Base-by-base conservation (phyloP, 1,140 invertebrate species). In the Drosophila mojavensis region DNA sequence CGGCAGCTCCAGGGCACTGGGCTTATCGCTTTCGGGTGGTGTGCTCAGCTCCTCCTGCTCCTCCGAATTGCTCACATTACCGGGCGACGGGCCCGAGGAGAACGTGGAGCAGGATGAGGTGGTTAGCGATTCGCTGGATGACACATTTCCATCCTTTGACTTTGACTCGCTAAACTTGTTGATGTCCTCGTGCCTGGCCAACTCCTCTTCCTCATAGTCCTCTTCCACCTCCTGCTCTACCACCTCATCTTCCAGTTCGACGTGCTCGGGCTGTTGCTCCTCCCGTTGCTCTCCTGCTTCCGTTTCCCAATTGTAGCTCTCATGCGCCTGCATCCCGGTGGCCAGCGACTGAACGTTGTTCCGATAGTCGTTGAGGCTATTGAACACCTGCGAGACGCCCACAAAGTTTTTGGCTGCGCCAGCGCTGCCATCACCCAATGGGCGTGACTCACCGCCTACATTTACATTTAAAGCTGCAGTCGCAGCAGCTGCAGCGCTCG, bases 331-430 rank as follows among this genome's bases (percentile, higher is more conserved):
- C 36, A 65, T 15, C 5, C 26, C 51, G 15, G 50, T 55, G 36
- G 48, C 84, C 58, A 91, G 56, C 0, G 83, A 90, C 56, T 93
- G 92, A 48, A 93, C 93, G 66, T 93, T 92, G 75, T 94, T 94
- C 36, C 94, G 93, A 78, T 94, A 95, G 30, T 95, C 94, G 50
- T 94, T 94, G n/a, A 95, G 91, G 79, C 94, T 95, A 72, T 93
- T 94, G 76, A 95, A 95, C 26, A 95, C 94, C 84, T 95, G 91
- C 9, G 91, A 92, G 62, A 92, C 91, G 43, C 73, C 90, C 58
- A 92, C 85, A 75, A 92, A 91, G 59, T 56, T 81, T 43, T 89
- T 91, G 24, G 59, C 67, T n/a, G 59, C 45, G 45, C 43, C 72
- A 1, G 39, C 68, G 51, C 36, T 67, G 26, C 80, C 80, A 41